Conservation (phyloP, 2,888 invertebrate species). For the Ornithoptera priamus region DNA sequence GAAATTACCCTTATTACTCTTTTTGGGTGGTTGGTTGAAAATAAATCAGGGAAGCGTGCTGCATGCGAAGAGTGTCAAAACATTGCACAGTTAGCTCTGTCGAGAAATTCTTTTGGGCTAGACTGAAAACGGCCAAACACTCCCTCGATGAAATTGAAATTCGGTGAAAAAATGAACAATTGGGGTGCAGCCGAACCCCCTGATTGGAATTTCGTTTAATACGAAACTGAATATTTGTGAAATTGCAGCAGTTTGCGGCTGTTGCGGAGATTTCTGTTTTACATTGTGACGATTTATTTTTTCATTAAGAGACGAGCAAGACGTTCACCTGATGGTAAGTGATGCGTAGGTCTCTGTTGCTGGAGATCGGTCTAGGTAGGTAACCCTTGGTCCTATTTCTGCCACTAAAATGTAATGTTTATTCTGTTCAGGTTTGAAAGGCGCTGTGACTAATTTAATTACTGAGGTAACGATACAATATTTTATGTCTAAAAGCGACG, state of each 20-base stretch:
- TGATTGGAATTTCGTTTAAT: constrained; percentile 26
- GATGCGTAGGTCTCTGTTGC: too few relatives aligned
- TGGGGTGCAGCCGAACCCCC: constrained; percentile 4
- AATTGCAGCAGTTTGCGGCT: background rate
- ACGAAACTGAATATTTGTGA: constrained; percentile 19
- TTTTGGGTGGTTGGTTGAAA: background rate
- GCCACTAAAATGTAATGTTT: too few relatives aligned
- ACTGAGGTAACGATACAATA: too few relatives aligned
- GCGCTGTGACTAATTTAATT: too few relatives aligned
- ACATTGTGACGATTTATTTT: too few relatives aligned
- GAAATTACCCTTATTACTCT: too few relatives aligned
- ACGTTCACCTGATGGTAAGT: too few relatives aligned
- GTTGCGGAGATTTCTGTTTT: background rate
- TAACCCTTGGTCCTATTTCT: too few relatives aligned
- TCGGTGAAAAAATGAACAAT: constrained; percentile 26
- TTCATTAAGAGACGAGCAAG: too few relatives aligned
- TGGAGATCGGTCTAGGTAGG: too few relatives aligned
- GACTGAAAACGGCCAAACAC: constrained; percentile 24
- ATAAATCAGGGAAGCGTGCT: constrained; percentile 3
- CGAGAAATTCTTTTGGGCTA: constrained; percentile 15
- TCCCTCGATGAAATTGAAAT: constrained; percentile 22
- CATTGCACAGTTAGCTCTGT: constrained; percentile 17
- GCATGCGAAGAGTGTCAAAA: constrained; percentile 23
- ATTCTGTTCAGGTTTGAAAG: too few relatives aligned
- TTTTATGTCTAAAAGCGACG: too few relatives aligned